A percentile compares a stretch with the other conserved stretches of the same genome.
These are phyloP conservation scores for Sebastes miniatus DNA, from an alignment of 2,797 vertebrate genomes.

Conservation along the genomic window DNA sequence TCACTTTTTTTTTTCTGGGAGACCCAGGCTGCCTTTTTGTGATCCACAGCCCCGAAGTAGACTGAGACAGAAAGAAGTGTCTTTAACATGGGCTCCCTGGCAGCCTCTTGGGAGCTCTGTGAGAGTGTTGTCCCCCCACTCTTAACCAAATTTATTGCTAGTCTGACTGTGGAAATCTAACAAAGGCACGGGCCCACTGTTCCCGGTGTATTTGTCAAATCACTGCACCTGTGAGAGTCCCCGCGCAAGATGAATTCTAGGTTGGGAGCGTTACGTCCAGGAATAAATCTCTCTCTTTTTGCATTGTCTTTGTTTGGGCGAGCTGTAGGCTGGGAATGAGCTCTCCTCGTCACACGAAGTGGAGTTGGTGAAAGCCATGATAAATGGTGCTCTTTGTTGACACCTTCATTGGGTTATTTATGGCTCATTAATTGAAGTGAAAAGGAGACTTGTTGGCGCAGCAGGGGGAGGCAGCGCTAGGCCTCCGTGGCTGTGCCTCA, in stretches of 20 bases:
- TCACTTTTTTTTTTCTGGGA: conserved; percentile 34
- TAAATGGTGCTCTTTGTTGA: conserved; percentile 97
- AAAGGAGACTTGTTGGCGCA: conserved; percentile 92
- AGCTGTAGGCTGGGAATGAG: conserved; percentile 84
- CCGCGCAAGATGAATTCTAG: conserved; percentile 91
- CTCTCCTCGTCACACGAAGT: conserved; percentile 82
- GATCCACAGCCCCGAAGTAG: conserved; percentile 76
- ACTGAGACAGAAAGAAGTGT: conserved; percentile 78
- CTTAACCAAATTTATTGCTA: conserved; percentile 95
- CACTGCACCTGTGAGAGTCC: conserved; percentile 92
- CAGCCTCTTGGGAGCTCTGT: conserved; percentile 78
- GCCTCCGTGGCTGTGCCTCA: conserved; percentile 76
- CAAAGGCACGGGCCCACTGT: conserved; percentile 85
- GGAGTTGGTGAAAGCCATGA: conserved; percentile 90
- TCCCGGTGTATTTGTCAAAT: conserved; percentile 94
- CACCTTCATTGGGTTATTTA: conserved; percentile 99
- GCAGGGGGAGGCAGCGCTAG: conserved; percentile 80
- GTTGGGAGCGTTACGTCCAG: conserved; percentile 75
- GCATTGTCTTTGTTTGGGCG: conserved; percentile 78
- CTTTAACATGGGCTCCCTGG: conserved; percentile 78
- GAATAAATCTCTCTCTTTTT: conserved; percentile 90
- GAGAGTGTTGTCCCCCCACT: conserved; percentile 84
- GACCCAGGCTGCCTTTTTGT: conserved; percentile 72
- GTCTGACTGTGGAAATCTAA: conserved; percentile 86
- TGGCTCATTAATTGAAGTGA: conserved; percentile 99